Conservation (phyloP, 92 coral and sea anemone genomes). For the Zoanthus sansibaricus region DNA sequence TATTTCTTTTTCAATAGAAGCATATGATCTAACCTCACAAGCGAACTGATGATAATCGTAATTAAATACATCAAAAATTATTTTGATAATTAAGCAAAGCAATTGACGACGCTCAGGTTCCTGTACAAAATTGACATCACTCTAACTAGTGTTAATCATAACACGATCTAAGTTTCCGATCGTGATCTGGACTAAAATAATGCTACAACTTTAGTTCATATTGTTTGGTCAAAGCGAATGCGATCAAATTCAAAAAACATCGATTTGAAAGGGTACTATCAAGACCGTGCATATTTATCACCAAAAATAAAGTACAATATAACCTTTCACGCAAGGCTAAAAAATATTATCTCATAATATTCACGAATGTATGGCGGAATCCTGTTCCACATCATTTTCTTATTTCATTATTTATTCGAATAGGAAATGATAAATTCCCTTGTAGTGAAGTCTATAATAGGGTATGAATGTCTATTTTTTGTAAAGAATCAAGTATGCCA, state of each 20-base stretch:
- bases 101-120: not conserved
- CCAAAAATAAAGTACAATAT: constrained; percentile 11
- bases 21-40: not conserved
- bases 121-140: not conserved
- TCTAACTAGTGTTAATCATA: not conserved
- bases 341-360: constrained; percentile 2
- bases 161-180: not conserved
- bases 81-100: not conserved
- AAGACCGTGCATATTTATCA: not conserved
- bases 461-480: not conserved
- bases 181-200: not conserved
- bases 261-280: not conserved
- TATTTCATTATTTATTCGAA: not conserved
- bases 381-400: constrained; percentile 11
- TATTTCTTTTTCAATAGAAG: not conserved
- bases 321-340: constrained; percentile 5
- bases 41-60: constrained; percentile 2
- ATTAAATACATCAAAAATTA: constrained; percentile 8
- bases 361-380: constrained; percentile 23
- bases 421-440: not conserved
- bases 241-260: not conserved
- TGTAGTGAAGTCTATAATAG: constrained; percentile 1
- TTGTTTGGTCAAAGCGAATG: not conserved
- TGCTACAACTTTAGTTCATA: not conserved
- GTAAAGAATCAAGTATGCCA: constrained; percentile 20